Base-by-base conservation (phyloP, 2,888 invertebrate genomes). In the Cotesia congregata region DNA sequence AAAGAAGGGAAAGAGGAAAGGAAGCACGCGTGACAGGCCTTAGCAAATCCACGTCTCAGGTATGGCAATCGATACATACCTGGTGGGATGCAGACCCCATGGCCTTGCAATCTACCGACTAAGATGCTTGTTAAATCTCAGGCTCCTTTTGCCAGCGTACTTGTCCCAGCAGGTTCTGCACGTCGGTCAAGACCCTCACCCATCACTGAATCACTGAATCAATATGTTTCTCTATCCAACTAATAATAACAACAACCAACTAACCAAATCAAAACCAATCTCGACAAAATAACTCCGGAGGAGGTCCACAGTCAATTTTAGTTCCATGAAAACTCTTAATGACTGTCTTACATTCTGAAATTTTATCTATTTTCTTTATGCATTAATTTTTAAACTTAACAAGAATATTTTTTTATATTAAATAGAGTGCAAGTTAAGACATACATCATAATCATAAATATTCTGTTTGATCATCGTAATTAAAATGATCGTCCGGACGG, bases 101-200 rank as follows among this genome's bases (percentile, higher is more conserved):
- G 30, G 50, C 72, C 72, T 72, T 72, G 72, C 72, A 62, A 62
- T 72, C 72, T 62, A 62, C 72, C 40, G 72, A 61, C 72, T 30
- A 30, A 30, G 71, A 80, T 74, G 82, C 81, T 81, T 80, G 80
- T 83, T 82, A 80, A 83, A 82, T 77, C 67, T 77, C 80, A 74
- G 77, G 73, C 68, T 61, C 40, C 67, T 6, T 6, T 70, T 50
- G 12, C 9, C 50, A 50, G 50, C 77, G 75, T 38, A 72, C 74
- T 74, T 71, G 76, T 80, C 77, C 64, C 80, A 78, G 77, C 77
- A 73, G 75, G 77, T 78, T 76, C 76, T 77, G 74, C 74, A 76
- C 75, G 75, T 74, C 69, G 78, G 78, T 78, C 77, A 74, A 60
- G 77, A 77, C 74, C 75, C 72, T 65, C 38, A 65, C 12, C 9